Evolutionary conservation across 2,888 invertebrate species (phyloP), one percentile per base, ranked within the genome.

Genomic region (Diadegma fenestrale): DNA sequence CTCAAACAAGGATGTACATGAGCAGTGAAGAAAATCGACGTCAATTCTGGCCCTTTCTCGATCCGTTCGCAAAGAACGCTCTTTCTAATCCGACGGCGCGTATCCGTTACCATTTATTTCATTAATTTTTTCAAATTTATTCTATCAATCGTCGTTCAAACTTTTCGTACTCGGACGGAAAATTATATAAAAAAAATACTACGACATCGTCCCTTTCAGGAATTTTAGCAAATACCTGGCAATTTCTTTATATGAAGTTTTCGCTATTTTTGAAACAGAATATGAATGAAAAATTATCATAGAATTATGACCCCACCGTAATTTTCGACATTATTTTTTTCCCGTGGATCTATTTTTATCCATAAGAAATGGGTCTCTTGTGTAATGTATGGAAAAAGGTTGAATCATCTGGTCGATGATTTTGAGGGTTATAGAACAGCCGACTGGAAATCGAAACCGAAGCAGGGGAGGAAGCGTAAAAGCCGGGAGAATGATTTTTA

Each of bases 391-490:
- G 51, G 30, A 6, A 54, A 41, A 54, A 37, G 17, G 37, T 17
- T 41, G 14, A 26, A 26, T 54, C 19, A 22, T 37, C 37, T 22
- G 54, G 19, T 14, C 41, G 26, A 37, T 26, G 41, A 54, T 51
- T 63, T 14, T 3, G 41, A 72, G 41, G 22, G 19, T 72, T 54
- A 19, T 19, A 7, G 26, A 73, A 43, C 41, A 41, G 26, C 30
- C 22, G 41, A 58, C 26, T 41, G 26, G 41, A 61, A 10, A n/a
- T 41, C 45, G 45, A 75, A 37, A 17, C 63, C 19, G 33, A 48
- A 64, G n/a, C n/a, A n/a, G 22, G 4, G 48, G 41, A 68, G 86
- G 86, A 88, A 84, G 58, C 58, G 66, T 66, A 58, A 48, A 72
- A 77, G 71, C 64, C 68, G 72, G 80, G 80, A 68, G 71, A 72